These are phyloP conservation scores for Lonchura striata DNA, from an alignment of 2,113 vertebrate species.

Conservation along the genomic window DNA sequence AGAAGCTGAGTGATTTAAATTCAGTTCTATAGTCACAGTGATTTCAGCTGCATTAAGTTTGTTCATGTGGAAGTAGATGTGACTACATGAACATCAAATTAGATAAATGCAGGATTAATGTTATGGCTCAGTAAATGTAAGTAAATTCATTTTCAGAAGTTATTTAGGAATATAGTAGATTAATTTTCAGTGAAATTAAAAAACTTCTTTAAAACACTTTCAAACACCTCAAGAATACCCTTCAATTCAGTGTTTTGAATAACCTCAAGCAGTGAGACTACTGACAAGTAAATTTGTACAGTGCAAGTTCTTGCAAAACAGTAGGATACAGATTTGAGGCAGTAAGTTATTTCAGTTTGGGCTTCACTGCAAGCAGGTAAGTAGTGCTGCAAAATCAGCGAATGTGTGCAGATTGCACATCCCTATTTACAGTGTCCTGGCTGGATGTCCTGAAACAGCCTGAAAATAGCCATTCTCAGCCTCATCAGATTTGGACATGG, in stretches of 20 bases:
- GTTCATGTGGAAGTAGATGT: not conserved
- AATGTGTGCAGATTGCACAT: not conserved
- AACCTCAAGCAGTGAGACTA: not conserved
- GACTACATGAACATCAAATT: not conserved
- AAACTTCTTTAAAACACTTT: not conserved
- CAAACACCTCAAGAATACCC: not conserved
- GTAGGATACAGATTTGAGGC: not conserved
- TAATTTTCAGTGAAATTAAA: not conserved
- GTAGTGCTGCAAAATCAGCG: not conserved
- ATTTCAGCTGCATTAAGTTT: not conserved
- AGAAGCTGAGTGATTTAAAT: not conserved
- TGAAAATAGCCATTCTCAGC: not conserved
- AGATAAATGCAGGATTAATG: not conserved
- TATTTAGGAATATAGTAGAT: not conserved
- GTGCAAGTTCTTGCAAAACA: not conserved
- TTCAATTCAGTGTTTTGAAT: not conserved
- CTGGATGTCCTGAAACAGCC: not conserved
- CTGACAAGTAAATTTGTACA: not conserved
- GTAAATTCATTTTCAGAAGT: not conserved
- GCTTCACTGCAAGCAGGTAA: not conserved
- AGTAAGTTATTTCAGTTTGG: not conserved
- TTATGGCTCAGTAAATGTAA: not conserved
- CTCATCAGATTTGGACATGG: not conserved
- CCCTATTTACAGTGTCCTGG: not conserved
- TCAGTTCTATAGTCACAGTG: not conserved